phyloP scores from a whole-genome alignment of 2,113 vertebrate genomes.

The Aspiorhynchus laticeps region DNA sequence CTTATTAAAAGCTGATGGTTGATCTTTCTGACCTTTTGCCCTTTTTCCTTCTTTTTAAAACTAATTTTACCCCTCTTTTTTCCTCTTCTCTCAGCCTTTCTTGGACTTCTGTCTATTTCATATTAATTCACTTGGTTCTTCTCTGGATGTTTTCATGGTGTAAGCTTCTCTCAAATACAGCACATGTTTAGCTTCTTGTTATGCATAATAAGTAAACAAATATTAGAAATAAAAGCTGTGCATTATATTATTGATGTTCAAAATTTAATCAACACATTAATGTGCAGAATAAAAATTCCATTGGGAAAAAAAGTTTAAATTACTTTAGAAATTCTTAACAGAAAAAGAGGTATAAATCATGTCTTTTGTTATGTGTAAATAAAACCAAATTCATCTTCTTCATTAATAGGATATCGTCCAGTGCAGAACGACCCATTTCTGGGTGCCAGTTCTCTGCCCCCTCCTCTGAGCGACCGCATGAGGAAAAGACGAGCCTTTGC shows the following conservation, averaged over 20 bases:
- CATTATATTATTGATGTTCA: not conserved
- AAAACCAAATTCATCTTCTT: slow-evolving; percentile 50
- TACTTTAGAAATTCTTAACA: not conserved
- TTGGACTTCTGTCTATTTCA: slow-evolving; percentile 74
- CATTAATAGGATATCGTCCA: slow-evolving; percentile 88
- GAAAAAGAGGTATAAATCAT: not conserved
- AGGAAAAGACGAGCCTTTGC: slow-evolving; percentile 96
- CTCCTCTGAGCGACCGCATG: slow-evolving; percentile 97
- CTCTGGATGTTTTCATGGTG: slow-evolving; percentile 53
- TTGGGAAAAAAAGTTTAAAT: not conserved
- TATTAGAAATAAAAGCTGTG: not conserved
- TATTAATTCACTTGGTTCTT: slow-evolving; percentile 49
- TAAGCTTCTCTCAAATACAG: slow-evolving; percentile 50
- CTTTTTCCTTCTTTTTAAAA: slow-evolving; percentile 54
- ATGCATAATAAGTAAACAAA: not conserved
- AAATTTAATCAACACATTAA: not conserved
- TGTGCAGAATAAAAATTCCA: not conserved
- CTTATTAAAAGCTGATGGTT: not conserved
- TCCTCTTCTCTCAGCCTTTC: slow-evolving; percentile 78
- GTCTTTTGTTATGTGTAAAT: not conserved
- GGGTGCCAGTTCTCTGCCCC: slow-evolving; percentile 82
- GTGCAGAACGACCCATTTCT: slow-evolving; percentile 86
- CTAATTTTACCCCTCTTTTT: slow-evolving; percentile 61
- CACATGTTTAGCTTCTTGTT: not conserved
- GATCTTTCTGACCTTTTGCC: slow-evolving; percentile 19